A percentile compares a stretch with the other conserved stretches of the same genome.
phyloP scores from a whole-genome alignment of 1,140 invertebrate genomes.

The Galleria mellonella region DNA sequence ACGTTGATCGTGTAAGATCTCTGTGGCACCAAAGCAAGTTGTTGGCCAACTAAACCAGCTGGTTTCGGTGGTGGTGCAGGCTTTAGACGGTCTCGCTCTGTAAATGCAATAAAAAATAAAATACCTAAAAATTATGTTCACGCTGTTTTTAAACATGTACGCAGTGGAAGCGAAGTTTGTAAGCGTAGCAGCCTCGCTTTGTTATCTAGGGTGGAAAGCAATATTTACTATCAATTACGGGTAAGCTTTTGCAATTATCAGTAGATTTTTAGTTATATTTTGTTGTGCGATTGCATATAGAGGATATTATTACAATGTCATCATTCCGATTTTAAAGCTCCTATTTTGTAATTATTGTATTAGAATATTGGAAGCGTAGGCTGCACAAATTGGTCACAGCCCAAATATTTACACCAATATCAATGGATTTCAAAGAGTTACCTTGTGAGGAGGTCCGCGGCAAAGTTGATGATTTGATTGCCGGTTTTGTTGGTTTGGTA shows the following conservation, averaged over 20 bases:
- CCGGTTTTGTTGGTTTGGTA: conserved; percentile 94
- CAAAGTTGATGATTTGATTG: conserved; percentile 94
- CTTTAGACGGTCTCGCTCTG: conserved; percentile 88
- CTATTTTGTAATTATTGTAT: too few species aligned
- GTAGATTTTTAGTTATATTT: not conserved
- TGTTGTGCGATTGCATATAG: too few species aligned
- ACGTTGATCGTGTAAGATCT: conserved; percentile 69
- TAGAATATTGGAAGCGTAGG: not conserved
- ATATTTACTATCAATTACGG: not conserved
- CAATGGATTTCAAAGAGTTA: conserved; percentile 73
- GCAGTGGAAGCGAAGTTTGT: too few species aligned
- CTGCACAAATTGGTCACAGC: conserved; percentile 2
- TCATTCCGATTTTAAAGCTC: not conserved
- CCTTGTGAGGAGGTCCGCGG: conserved; percentile 94
- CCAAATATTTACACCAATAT: conserved; percentile 14
- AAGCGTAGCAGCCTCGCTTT: too few species aligned
- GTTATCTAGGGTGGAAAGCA: too few species aligned
- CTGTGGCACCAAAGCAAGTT: conserved; percentile 70
- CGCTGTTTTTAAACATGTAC: too few species aligned
- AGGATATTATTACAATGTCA: not conserved
- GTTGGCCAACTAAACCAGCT: conserved; percentile 77
- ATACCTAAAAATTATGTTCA: not conserved
- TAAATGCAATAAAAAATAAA: conserved; percentile 11
- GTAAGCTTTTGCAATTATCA: not conserved
- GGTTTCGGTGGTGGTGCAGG: conserved; percentile 91